Conservation (phyloP, 2,797 vertebrate genomes). For the Ceryle rudis region DNA sequence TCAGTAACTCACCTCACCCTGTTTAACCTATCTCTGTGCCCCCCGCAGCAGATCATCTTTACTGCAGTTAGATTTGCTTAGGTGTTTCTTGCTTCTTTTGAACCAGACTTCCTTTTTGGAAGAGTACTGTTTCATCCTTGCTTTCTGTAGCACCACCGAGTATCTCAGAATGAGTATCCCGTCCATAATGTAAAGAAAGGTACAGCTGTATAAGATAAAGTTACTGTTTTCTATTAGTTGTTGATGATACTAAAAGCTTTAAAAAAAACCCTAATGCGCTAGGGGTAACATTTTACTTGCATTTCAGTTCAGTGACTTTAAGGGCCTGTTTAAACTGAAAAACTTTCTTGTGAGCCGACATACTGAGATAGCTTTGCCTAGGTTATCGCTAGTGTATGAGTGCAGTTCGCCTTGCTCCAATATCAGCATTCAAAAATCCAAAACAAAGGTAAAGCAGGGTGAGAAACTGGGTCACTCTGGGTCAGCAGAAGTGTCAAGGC, state of each 20-base stretch:
- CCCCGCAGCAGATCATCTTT: background rate
- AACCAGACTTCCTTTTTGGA: background rate
- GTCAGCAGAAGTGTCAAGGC: background rate
- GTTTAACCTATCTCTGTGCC: background rate
- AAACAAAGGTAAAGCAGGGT: background rate
- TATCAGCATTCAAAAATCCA: fast-evolving
- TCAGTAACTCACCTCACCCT: fast-evolving
- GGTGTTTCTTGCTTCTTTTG: background rate
- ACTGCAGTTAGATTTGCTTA: background rate
- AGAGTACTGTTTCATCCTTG: background rate
- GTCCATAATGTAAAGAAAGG: background rate
- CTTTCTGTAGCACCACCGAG: background rate
- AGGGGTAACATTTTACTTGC: background rate
- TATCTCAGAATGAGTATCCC: background rate
- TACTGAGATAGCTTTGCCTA: background rate
- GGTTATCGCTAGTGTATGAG: background rate
- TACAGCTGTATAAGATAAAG: background rate
- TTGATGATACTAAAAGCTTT: background rate
- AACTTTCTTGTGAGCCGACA: background rate
- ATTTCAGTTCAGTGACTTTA: background rate
- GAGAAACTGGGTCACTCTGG: background rate
- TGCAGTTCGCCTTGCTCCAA: background rate
- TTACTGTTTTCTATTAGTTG: background rate
- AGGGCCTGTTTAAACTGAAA: background rate
- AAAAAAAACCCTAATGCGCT: fast-evolving